Evolutionary conservation across 2,888 invertebrate species (phyloP).

Genomic region (Germaria angustata): DNA sequence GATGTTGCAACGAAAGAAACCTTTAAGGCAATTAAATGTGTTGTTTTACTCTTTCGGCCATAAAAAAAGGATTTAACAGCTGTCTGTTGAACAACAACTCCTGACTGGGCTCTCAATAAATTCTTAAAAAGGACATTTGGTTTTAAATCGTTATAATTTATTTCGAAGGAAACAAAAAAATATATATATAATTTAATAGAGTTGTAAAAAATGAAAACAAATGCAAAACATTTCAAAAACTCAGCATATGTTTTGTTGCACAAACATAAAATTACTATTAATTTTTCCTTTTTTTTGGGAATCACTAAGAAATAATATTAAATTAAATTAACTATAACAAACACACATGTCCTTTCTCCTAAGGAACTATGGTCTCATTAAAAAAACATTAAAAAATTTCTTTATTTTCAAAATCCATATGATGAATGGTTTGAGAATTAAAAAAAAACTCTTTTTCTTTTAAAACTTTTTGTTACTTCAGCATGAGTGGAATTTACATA

Average conservation of each 20-base stretch:
- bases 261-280: slow-evolving; percentile 15
- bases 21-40: slow-evolving; percentile 50
- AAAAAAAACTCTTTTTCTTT: too few species aligned
- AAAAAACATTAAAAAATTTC: slow-evolving; percentile 5
- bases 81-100: slow-evolving; percentile 24
- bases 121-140: slow-evolving; percentile 34
- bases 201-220: not conserved
- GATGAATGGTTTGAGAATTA: too few species aligned
- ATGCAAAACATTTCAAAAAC: not conserved
- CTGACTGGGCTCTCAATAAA: not conserved
- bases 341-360: slow-evolving; percentile 15
- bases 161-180: slow-evolving; percentile 24
- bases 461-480: too few species aligned
- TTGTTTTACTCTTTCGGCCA: slow-evolving; percentile 23
- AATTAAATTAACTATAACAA: slow-evolving; percentile 11
- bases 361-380: slow-evolving; percentile 21
- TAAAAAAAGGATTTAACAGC: slow-evolving; percentile 58
- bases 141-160: slow-evolving; percentile 31
- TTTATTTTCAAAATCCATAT: not conserved
- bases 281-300: not conserved
- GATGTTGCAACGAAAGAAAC: slow-evolving; percentile 24
- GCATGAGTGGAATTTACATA: too few species aligned
- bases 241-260: slow-evolving; percentile 27
- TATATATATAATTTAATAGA: slow-evolving; percentile 21
- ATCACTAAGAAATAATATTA: slow-evolving; percentile 19